Evolutionary conservation across 2,113 vertebrate species (phyloP).

Genomic region (Serilophus lunatus): DNA sequence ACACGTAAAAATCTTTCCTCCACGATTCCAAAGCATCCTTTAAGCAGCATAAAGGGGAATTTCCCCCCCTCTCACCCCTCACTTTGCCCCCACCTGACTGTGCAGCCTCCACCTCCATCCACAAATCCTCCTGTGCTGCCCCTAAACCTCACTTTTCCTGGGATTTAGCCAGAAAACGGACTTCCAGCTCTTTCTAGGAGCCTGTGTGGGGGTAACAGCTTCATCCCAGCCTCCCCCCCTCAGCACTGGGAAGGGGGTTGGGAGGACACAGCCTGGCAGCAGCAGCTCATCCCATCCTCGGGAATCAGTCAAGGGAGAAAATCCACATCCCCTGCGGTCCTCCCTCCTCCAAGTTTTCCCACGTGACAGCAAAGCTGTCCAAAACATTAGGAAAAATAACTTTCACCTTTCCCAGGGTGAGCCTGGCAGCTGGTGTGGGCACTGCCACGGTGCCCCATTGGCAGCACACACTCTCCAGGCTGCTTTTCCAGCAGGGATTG

Average conservation of each 20-base stretch:
- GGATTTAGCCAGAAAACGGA: neutral
- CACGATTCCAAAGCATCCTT: rapidly evolving
- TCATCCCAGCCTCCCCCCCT: neutral
- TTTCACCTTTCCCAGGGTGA: neutral
- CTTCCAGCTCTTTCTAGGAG: neutral
- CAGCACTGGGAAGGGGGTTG: rapidly evolving
- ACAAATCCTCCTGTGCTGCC: neutral
- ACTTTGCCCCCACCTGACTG: neutral
- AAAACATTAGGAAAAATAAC: neutral
- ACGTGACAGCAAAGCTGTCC: neutral
- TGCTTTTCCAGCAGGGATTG: neutral
- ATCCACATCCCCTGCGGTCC: neutral
- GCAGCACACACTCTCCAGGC: rapidly evolving
- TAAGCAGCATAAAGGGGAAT: neutral
- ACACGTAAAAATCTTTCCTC: neutral
- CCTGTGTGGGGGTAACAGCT: neutral
- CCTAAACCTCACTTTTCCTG: neutral
- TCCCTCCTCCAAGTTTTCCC: neutral
- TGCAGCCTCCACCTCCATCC: neutral
- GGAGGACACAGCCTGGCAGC: neutral
- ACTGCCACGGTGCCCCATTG: rapidly evolving
- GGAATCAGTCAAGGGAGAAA: conserved; percentile 1
- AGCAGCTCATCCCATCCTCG: neutral
- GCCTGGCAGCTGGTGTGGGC: neutral
- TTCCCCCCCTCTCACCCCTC: neutral